Base-by-base conservation (phyloP, 2,888 invertebrate species). In the Andrena praecox region DNA sequence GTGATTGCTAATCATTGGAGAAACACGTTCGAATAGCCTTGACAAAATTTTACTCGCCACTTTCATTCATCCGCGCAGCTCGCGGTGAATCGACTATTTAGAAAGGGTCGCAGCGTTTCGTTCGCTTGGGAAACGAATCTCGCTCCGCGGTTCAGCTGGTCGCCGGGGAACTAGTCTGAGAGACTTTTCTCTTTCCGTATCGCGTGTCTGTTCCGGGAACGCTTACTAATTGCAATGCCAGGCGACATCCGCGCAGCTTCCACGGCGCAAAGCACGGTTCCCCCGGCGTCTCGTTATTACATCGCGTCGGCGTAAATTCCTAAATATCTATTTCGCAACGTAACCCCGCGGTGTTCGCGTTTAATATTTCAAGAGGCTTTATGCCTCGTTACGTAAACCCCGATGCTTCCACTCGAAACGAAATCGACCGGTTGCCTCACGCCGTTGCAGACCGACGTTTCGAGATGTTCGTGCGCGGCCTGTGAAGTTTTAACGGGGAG, bases 121-220 rank as follows among this genome's bases (percentile, higher is more conserved):
- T 76, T 77, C 73, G 56, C 56, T 20, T 20, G 56, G 56, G 50
- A 60, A 68, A 42, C 29, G 75, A 74, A 54, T 59, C 67, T 71
- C 42, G 67, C 64, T 69, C 50, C 79, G 68, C 77, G 79, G 82
- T 79, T 50, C 68, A 50, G 64, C 56, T 54, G 67, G 63, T 54
- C 33, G 66, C 54, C 42, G 4, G 69, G 24, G 70, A 74, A 79
- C 60, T 42, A 52, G 64, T 56, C 75, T 67, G 66, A 31, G 75
- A 67, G 60, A 72, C 56, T 64, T 74, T 85, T 81, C 82, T 79
- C 80, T 80, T 77, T 67, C 68, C 56, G 73, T 80, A 81, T 86
- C 84, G 75, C 70, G 75, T 87, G 67, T 82, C 84, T 77, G 73
- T 86, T 85, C 87, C 83, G 75, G 69, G 86, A 87, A 86, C 80